Evolutionary conservation across 2,888 invertebrate genomes (phyloP), one percentile per base, ranked within the genome.

Genomic region (Eurois occulta): DNA sequence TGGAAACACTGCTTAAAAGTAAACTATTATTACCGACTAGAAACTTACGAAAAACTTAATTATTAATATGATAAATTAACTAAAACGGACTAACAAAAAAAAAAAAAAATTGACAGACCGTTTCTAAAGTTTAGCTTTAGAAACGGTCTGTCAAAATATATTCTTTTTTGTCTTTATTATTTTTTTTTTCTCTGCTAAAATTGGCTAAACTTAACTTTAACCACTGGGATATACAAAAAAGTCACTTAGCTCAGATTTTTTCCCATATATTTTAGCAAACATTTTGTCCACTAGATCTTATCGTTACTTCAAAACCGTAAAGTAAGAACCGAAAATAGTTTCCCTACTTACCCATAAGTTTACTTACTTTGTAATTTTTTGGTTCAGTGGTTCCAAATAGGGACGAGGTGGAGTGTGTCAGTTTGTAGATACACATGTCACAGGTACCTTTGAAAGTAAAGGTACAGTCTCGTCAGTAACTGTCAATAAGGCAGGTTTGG

Each of bases 371-470:
- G 74, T 83, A 88, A 87, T 89, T 89, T 88, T 81, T 81, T 87
- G 88, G 87, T 86, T 89, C 89, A 88, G 43, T 89, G 89, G 52
- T 55, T 84, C 35, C 78, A 60, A 78, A 84, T 80, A 77, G 67
- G 68, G 58, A 80, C 70, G 65, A 68, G 79, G 72, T 43, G 41
- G 35, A 18, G 35, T 67, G n/a, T 86, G 87, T 74, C 78, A 78
- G 32, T 32, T 70, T 46, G 69, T 60, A 76, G 72, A 69, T 60
- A 79, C 76, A 24, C 46, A 69, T 65, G 65, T 66, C 35, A 55
- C 72, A 68, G 52, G 66, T 67, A 32, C 60, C 66, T 78, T 83
- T 75, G 74, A 73, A 80, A 71, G 28, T 62, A 38, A 60, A 65
- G 2, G 38, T 35, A 60, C 24, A 62, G 43, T 16, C 43, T 16